phyloP scores from a whole-genome alignment of 2,797 vertebrate species.

The Malacoraja senta region DNA sequence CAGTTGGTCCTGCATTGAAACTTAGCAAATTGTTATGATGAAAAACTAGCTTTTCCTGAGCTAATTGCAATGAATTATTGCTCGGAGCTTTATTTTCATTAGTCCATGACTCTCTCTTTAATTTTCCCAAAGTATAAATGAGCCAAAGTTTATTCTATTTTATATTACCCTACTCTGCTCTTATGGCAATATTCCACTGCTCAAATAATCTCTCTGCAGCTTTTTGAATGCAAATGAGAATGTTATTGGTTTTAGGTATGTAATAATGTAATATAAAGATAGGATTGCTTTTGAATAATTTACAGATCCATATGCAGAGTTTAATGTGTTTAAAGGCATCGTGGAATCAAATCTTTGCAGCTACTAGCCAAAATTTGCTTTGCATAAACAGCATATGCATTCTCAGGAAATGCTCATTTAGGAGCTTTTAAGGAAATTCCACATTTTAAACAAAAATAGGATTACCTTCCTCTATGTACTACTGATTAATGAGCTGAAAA shows the following conservation, averaged over 20 bases:
- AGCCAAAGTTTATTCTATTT: background rate
- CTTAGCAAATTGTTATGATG: background rate
- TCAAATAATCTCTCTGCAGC: background rate
- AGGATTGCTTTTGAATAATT: background rate
- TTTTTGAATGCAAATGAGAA: background rate
- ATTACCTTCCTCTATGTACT: background rate
- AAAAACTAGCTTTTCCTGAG: background rate
- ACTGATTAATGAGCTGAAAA: background rate
- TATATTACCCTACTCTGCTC: background rate
- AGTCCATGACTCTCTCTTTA: background rate
- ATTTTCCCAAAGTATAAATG: background rate
- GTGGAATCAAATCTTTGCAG: background rate
- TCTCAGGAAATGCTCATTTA: conserved; percentile 31
- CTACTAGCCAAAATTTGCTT: background rate
- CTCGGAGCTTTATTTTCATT: background rate
- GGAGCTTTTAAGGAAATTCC: background rate
- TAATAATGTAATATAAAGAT: background rate
- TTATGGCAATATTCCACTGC: background rate
- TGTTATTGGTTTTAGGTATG: background rate
- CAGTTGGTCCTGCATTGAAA: background rate
- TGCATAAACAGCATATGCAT: background rate
- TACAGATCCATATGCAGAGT: background rate
- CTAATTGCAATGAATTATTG: background rate
- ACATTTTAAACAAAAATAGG: background rate
- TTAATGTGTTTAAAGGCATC: background rate